Percentiles rank a stretch among this genome's conserved stretches.
Evolutionary conservation across 2,888 invertebrate genomes (phyloP).

Genomic region (Drosophila mulleri): DNA sequence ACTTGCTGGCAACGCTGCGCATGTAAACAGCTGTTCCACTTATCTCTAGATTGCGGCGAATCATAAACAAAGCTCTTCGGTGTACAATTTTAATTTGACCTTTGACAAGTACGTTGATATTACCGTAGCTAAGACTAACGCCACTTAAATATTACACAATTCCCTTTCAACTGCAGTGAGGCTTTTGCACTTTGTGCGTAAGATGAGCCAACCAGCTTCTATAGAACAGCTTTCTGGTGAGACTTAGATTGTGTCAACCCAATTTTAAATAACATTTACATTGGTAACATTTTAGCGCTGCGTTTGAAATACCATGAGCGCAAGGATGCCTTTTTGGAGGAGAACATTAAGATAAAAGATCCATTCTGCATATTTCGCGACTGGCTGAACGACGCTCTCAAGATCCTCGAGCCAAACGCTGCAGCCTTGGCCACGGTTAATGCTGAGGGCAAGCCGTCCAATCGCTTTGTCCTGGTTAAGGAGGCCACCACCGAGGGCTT

Average conservation of each 20-base stretch:
- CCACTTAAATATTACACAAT: constrained; percentile 38
- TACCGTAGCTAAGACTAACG: constrained; percentile 1
- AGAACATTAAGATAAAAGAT: constrained; percentile 91
- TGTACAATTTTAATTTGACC: constrained; percentile 27
- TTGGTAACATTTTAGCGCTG: constrained; percentile 87
- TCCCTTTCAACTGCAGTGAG: constrained; percentile 47
- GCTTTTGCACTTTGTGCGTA: constrained; percentile 43
- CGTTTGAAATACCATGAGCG: constrained; percentile 91
- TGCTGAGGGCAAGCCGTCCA: constrained; percentile 93
- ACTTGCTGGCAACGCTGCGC: constrained; percentile 34
- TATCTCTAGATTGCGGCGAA: constrained; percentile 2
- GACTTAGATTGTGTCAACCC: not conserved
- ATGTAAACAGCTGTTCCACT: constrained; percentile 35
- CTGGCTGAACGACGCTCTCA: constrained; percentile 93
- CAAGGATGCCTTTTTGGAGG: constrained; percentile 91
- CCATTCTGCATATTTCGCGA: constrained; percentile 93
- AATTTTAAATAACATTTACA: not conserved
- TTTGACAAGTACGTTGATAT: constrained; percentile 63
- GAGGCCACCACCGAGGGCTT: constrained; percentile 94
- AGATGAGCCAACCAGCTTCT: constrained; percentile 51
- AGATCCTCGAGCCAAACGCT: constrained; percentile 95
- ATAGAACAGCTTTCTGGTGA: constrained; percentile 61
- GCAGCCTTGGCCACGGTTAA: constrained; percentile 95
- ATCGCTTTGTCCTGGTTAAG: constrained; percentile 96
- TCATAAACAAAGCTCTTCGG: constrained; percentile 4